phyloP scores from a whole-genome alignment of 1,140 invertebrate genomes.

The Heliconius congener region DNA sequence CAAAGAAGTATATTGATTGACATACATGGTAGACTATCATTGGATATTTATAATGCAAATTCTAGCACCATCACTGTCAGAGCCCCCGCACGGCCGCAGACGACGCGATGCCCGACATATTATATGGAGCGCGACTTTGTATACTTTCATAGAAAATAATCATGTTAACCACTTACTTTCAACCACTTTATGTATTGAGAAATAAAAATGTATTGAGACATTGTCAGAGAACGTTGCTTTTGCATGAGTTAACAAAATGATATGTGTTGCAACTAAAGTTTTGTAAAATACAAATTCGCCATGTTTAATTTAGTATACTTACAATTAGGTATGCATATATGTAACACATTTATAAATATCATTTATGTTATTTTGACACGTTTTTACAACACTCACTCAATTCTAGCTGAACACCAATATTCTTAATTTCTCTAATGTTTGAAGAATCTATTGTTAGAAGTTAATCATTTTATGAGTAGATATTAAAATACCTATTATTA shows the following conservation, averaged over 20 bases:
- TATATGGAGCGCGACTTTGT: constrained; percentile 74
- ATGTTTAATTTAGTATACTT: constrained; percentile 5
- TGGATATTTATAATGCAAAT: constrained; percentile 45
- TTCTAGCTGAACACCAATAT: neutral
- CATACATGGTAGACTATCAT: constrained; percentile 37
- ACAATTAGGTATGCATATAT: neutral
- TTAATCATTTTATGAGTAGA: neutral
- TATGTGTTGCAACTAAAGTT: neutral
- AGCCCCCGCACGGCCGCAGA: constrained; percentile 38
- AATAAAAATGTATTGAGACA: constrained; percentile 19
- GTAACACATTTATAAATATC: no score
- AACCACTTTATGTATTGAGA: constrained; percentile 27
- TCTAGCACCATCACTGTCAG: constrained; percentile 36
- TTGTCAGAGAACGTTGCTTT: constrained; percentile 4
- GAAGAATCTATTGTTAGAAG: neutral
- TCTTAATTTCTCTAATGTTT: neutral
- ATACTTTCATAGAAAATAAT: constrained; percentile 74
- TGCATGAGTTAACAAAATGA: constrained; percentile 10
- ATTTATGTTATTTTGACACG: neutral
- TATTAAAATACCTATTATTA: neutral
- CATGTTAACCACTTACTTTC: constrained; percentile 52
- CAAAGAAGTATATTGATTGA: constrained; percentile 44
- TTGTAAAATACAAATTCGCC: constrained; percentile 14
- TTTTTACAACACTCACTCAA: neutral
- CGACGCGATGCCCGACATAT: constrained; percentile 63